Evolutionary conservation across 1,140 invertebrate genomes (phyloP).

Genomic region (Camponotus pennsylvanicus): DNA sequence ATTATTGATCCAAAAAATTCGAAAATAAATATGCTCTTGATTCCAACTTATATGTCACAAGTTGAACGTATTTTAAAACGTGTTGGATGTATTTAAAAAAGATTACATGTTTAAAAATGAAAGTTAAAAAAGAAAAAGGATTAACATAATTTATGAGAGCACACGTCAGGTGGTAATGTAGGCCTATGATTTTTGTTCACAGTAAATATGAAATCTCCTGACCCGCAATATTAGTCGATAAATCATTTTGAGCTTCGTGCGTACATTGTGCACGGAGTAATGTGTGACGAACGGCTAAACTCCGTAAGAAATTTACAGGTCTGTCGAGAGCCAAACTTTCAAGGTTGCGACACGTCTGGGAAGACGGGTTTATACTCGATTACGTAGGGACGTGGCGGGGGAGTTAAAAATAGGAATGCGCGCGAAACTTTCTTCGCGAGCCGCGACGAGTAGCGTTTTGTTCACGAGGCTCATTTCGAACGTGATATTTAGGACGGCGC

Average conservation of each 20-base stretch:
- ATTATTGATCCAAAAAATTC: neutral
- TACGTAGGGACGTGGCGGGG: neutral
- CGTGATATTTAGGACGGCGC: conserved; percentile 1
- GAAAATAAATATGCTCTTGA: neutral
- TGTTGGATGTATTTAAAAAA: neutral
- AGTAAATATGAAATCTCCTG: neutral
- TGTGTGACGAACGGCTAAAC: conserved; percentile 20
- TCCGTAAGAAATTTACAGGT: conserved; percentile 39
- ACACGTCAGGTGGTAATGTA: neutral
- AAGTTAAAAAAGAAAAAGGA: neutral
- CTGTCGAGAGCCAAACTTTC: conserved; percentile 46
- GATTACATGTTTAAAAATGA: neutral
- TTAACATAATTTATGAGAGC: neutral
- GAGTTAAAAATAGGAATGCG: neutral
- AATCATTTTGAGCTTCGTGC: neutral
- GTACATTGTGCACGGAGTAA: neutral
- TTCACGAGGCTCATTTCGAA: conserved; percentile 11
- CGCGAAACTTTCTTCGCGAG: conserved; percentile 40
- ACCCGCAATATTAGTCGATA: neutral
- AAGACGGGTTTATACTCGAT: neutral
- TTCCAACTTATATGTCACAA: neutral
- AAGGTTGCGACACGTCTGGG: conserved; percentile 55
- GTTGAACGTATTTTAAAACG: neutral
- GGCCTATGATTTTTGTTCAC: neutral
- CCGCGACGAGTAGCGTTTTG: neutral